phyloP scores from a whole-genome alignment of 2,113 vertebrate genomes.

The Struthio camelus region DNA sequence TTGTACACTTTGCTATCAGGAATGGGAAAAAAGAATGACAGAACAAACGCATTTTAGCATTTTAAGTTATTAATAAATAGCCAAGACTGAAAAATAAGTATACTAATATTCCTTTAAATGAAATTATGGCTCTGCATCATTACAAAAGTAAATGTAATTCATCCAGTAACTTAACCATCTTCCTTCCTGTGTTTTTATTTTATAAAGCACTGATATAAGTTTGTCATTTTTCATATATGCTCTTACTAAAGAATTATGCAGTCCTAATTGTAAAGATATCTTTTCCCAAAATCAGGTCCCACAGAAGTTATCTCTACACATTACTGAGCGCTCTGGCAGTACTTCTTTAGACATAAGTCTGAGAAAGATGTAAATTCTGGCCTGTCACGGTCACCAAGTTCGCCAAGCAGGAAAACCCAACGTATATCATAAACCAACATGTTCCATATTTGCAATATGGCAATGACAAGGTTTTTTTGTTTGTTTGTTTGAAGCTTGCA shows the following conservation, averaged over 20 bases:
- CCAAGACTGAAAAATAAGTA: not conserved
- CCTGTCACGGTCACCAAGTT: not conserved
- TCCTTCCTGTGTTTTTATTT: not conserved
- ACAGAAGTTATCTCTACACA: not conserved
- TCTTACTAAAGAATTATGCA: not conserved
- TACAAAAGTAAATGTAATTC: not conserved
- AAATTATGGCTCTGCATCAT: not conserved
- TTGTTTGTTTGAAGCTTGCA: not conserved
- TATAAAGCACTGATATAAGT: not conserved
- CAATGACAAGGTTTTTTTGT: not conserved
- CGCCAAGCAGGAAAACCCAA: not conserved
- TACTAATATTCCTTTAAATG: not conserved
- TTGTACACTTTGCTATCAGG: not conserved
- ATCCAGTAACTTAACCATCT: not conserved
- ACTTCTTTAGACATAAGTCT: not conserved
- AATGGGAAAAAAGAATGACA: not conserved
- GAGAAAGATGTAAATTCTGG: not conserved
- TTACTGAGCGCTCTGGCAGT: not conserved
- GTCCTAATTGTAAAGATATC: not conserved
- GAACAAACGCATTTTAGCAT: not conserved
- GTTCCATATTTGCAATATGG: accelerated
- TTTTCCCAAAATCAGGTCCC: not conserved
- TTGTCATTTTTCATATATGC: not conserved
- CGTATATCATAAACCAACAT: accelerated
- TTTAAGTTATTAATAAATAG: not conserved